Percentiles rank a stretch among this genome's conserved stretches.
phyloP scores from a whole-genome alignment of 2,888 invertebrate species.

The Ellobium chinense region DNA sequence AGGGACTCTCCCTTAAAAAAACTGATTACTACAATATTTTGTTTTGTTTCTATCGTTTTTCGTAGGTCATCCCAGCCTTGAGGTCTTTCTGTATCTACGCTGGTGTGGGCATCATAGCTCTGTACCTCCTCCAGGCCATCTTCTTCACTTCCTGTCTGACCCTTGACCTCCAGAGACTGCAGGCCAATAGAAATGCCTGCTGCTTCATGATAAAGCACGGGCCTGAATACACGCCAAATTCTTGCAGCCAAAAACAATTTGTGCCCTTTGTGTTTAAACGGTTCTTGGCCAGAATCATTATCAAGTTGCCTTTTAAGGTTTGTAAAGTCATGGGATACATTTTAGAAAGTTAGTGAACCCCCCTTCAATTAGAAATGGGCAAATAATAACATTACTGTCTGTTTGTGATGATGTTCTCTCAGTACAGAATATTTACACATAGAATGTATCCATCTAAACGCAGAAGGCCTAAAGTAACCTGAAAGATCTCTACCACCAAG shows the following conservation, averaged over 20 bases:
- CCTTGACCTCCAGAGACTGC: constrained; percentile 82
- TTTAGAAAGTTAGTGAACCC: too few relatives aligned
- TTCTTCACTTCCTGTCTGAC: constrained; percentile 89
- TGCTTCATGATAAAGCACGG: neutral
- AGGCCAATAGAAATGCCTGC: constrained; percentile 40
- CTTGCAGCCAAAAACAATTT: constrained; percentile 15
- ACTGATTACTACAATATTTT: too few relatives aligned
- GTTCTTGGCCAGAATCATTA: neutral
- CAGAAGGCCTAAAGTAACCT: too few relatives aligned
- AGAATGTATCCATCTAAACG: too few relatives aligned
- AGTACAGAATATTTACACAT: too few relatives aligned
- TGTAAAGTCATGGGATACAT: too few relatives aligned
- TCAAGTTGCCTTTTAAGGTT: neutral
- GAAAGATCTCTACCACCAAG: too few relatives aligned
- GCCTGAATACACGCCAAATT: neutral
- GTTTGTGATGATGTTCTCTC: too few relatives aligned
- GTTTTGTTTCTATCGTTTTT: neutral
- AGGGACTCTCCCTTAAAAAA: too few relatives aligned
- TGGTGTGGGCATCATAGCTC: constrained; percentile 87
- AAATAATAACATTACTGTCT: too few relatives aligned
- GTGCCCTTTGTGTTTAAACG: constrained; percentile 5
- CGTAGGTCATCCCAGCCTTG: constrained; percentile 87
- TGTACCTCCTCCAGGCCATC: constrained; percentile 85
- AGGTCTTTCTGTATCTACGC: constrained; percentile 91
- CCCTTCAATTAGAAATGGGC: too few relatives aligned